Conservation (phyloP, 2,113 vertebrate species). For the Antechinus flavipes region DNA sequence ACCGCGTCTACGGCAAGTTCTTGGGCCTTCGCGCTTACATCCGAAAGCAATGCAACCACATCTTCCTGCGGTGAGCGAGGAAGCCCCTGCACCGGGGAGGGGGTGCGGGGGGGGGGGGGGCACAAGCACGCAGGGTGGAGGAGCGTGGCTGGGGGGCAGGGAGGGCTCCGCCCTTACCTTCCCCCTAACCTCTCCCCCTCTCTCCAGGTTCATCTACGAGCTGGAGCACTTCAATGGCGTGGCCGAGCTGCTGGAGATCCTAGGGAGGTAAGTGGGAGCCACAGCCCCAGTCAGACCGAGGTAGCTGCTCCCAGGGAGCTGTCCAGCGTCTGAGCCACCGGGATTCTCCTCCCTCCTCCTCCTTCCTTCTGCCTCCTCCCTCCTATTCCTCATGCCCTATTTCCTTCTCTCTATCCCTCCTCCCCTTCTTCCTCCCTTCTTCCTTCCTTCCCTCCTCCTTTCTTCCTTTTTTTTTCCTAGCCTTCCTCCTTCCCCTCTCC, state of each 20-base stretch:
- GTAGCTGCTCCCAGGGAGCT: background rate
- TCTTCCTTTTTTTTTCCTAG: no score
- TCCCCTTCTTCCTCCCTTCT: no score
- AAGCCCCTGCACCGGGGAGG: background rate
- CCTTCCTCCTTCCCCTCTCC: no score
- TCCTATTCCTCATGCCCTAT: no score
- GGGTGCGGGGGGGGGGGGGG: background rate
- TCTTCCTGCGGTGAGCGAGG: conserved; percentile 91
- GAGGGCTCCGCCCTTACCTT: background rate
- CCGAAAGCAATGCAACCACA: conserved; percentile 96
- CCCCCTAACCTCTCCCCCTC: background rate
- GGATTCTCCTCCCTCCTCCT: background rate
- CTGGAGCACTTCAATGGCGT: conserved; percentile 89
- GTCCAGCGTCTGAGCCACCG: background rate
- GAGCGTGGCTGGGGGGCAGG: background rate
- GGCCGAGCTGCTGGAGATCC: conserved; percentile 88
- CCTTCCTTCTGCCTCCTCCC: no score
- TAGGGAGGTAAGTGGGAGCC: conserved; percentile 83
- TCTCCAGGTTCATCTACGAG: conserved; percentile 88
- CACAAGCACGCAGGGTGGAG: background rate
- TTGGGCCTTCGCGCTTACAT: conserved; percentile 94
- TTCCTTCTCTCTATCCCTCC: background rate
- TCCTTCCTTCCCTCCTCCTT: fast-evolving
- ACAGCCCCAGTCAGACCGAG: no score
- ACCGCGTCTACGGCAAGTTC: conserved; percentile 95